A percentile compares a stretch with the other conserved stretches of the same genome.
Evolutionary conservation across 2,113 vertebrate genomes (phyloP).

Genomic region (Sigmodon hispidus): DNA sequence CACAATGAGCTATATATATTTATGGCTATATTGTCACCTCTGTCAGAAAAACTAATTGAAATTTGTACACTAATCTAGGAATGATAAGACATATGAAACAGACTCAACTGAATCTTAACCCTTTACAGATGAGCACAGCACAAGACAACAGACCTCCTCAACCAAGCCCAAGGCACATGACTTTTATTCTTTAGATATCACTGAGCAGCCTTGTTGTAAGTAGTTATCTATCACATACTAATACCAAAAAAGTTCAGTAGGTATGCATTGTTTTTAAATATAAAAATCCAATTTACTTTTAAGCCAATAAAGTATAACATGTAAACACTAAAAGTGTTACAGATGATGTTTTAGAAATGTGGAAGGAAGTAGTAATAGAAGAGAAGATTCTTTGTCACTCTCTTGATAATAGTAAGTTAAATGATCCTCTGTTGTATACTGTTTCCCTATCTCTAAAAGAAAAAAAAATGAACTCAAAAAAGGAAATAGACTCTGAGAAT

Average conservation of each 20-base stretch:
- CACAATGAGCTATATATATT: too few species aligned
- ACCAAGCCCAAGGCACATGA: neutral
- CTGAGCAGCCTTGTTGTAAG: neutral
- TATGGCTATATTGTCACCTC: neutral
- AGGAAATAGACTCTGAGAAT: neutral
- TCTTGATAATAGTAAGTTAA: neutral
- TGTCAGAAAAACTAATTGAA: neutral
- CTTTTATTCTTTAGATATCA: neutral
- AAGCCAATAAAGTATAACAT: neutral
- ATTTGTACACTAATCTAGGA: neutral
- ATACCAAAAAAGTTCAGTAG: neutral
- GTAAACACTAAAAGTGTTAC: neutral
- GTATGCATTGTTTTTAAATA: neutral
- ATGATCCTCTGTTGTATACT: neutral
- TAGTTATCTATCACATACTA: neutral
- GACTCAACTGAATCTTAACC: neutral
- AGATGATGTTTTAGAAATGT: slow-evolving; percentile 21
- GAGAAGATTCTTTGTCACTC: neutral
- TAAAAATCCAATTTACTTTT: neutral
- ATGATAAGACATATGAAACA: neutral
- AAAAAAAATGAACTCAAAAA: neutral
- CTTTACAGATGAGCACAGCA: neutral
- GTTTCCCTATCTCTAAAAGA: slow-evolving; percentile 20
- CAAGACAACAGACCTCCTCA: neutral
- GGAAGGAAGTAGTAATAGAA: slow-evolving; percentile 26